Conservation (phyloP, 2,888 invertebrate species). For the Charanyca ferruginea region DNA sequence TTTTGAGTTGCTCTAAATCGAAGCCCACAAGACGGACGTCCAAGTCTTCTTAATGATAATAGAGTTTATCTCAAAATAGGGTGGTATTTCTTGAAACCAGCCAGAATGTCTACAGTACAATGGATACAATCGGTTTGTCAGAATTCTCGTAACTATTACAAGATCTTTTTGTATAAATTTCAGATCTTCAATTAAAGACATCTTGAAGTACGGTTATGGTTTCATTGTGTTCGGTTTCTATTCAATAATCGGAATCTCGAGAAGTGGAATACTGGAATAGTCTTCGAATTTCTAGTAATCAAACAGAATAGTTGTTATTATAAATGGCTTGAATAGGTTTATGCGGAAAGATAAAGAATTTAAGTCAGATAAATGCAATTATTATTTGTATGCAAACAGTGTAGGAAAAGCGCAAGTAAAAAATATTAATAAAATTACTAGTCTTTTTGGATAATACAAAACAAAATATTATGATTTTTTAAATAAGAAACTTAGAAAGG, state of each 20-base stretch:
- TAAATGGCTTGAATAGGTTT: slow-evolving; percentile 25
- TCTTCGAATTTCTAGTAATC: slow-evolving; percentile 36
- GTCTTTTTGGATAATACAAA: not conserved
- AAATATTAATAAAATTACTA: not conserved
- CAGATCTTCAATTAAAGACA: slow-evolving; percentile 39
- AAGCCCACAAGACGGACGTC: too few relatives aligned
- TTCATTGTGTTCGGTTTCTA: slow-evolving; percentile 31
- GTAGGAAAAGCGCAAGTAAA: slow-evolving; percentile 10
- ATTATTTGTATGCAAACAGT: not conserved
- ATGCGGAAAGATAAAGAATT: slow-evolving; percentile 5
- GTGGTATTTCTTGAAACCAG: too few relatives aligned
- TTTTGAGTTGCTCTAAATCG: too few relatives aligned
- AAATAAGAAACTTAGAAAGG: too few relatives aligned
- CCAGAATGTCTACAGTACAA: too few relatives aligned
- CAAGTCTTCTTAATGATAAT: too few relatives aligned
- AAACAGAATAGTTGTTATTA: slow-evolving; percentile 24
- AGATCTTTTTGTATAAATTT: slow-evolving; percentile 36
- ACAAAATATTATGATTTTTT: too few relatives aligned
- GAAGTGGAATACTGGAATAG: slow-evolving; percentile 26
- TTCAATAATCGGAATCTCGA: slow-evolving; percentile 26
- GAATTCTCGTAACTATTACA: slow-evolving; percentile 7
- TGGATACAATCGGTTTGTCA: slow-evolving; percentile 13
- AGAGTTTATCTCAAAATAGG: too few relatives aligned
- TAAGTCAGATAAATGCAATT: too few relatives aligned
- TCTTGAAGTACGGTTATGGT: slow-evolving; percentile 34